A percentile compares a stretch with the other conserved stretches of the same genome.
These are phyloP conservation scores for Choloepus hoffmanni DNA, from an alignment of 2,113 vertebrate genomes.

Conservation along the genomic window DNA sequence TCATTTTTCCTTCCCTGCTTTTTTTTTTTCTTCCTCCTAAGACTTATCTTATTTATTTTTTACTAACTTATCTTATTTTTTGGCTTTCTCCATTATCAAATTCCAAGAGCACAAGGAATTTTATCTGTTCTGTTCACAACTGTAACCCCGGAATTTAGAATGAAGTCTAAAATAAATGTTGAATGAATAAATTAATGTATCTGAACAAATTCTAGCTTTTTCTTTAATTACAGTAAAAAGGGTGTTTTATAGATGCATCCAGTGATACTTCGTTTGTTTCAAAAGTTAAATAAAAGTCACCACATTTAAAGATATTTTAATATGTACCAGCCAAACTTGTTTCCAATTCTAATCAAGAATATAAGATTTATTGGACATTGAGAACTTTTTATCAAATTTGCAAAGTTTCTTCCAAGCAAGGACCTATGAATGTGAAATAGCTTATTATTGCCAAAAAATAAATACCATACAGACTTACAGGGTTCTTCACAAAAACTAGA, in stretches of 20 bases:
- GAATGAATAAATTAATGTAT: conserved; percentile 40
- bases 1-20: conserved; percentile 49
- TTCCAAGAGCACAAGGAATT: not conserved
- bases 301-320: conserved; percentile 53
- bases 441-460: not conserved
- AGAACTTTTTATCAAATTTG: conserved; percentile 56
- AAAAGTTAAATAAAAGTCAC: conserved; percentile 53
- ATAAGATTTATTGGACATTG: not conserved
- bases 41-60: conserved; percentile 34
- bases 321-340: not conserved
- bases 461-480: not conserved
- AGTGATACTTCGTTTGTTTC: conserved; percentile 1
- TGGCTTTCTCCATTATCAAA: conserved; percentile 48
- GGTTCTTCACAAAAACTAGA: conserved; percentile 52
- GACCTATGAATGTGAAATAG: conserved; percentile 58
- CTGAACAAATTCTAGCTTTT: conserved; percentile 52
- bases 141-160: not conserved
- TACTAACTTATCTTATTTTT: conserved; percentile 12
- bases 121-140: conserved; percentile 50
- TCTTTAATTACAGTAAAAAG: conserved; percentile 19
- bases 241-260: conserved; percentile 1
- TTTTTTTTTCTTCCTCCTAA: not conserved
- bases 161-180: conserved; percentile 50
- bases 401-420: conserved; percentile 50
- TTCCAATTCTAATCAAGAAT: conserved; percentile 63